Conservation (phyloP, 2,113 vertebrate species). For the Laticauda colubrina region DNA sequence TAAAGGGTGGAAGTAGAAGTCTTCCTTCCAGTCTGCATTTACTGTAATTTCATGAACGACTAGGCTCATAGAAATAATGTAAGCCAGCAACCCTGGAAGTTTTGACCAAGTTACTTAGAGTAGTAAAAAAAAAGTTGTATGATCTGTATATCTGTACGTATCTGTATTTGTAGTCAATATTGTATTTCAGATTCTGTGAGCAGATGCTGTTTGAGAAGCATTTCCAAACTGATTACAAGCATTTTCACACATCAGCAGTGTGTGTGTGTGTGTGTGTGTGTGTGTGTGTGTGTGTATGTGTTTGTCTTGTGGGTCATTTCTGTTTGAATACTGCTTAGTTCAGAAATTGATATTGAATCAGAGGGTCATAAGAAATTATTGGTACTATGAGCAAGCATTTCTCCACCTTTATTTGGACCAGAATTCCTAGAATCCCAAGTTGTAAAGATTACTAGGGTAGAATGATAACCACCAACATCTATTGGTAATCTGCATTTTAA, state of each 20-base stretch:
- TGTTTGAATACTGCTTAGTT: not conserved
- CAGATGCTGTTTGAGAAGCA: not conserved
- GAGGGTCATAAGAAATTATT: not conserved
- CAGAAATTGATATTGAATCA: not conserved
- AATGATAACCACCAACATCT: not conserved
- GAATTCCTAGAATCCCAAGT: not conserved
- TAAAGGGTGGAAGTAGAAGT: constrained; percentile 11
- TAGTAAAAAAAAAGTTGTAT: not conserved
- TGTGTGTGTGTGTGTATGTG: too few species aligned
- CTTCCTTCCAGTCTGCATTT: not conserved
- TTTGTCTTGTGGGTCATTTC: not conserved
- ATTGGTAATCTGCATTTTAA: not conserved
- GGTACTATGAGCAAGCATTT: not conserved
- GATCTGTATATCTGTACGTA: not conserved
- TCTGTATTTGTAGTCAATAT: not conserved
- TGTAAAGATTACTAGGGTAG: not conserved
- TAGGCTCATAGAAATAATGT: not conserved
- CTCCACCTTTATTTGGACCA: not conserved
- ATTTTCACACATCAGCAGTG: not conserved
- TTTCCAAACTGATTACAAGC: not conserved
- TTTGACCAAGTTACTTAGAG: not conserved
- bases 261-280: not conserved
- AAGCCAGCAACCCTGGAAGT: not conserved
- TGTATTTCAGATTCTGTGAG: not conserved
- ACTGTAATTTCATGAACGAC: not conserved